These are phyloP conservation scores for Chouioia cunea DNA, from an alignment of 2,888 invertebrate genomes.

Conservation along the genomic window DNA sequence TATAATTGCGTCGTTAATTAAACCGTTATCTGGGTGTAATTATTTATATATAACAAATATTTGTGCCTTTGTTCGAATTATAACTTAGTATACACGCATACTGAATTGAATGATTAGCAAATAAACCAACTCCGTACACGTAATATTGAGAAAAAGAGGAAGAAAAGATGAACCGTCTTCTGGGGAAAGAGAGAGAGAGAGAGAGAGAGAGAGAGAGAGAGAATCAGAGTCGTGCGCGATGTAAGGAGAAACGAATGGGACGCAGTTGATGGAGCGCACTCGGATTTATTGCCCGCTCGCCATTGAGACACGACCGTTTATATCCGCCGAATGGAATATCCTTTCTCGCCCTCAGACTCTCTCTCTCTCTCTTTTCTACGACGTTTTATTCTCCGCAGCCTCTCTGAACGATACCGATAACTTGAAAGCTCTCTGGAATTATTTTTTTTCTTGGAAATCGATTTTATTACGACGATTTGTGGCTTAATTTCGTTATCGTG, in stretches of 20 bases:
- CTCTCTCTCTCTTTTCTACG: neutral
- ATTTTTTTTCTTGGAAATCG: neutral
- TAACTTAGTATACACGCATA: too few species aligned
- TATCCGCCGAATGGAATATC: slow-evolving; percentile 45
- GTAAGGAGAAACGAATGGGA: slow-evolving; percentile 44
- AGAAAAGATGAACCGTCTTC: neutral
- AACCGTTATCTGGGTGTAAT: too few species aligned
- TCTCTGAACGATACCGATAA: slow-evolving; percentile 8
- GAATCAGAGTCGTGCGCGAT: slow-evolving; percentile 14
- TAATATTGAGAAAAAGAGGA: slow-evolving; percentile 1
- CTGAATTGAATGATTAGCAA: too few species aligned
- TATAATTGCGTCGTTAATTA: too few species aligned
- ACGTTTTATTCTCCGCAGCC: slow-evolving; percentile 29
- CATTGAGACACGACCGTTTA: slow-evolving; percentile 61
- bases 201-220: neutral
- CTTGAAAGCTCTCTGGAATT: slow-evolving; percentile 3
- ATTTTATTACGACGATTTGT: too few species aligned
- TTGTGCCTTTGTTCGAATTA: too few species aligned
- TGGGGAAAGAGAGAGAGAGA: neutral
- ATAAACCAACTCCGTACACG: neutral
- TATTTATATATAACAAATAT: too few species aligned
- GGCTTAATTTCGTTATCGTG: neutral
- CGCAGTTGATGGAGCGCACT: slow-evolving; percentile 44
- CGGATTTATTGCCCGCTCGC: slow-evolving; percentile 61
- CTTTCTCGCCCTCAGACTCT: slow-evolving; percentile 14